Percentiles rank a stretch among this genome's conserved stretches.
phyloP scores from a whole-genome alignment of 2,888 invertebrate species.

The Stenchaetothrips biformis region DNA sequence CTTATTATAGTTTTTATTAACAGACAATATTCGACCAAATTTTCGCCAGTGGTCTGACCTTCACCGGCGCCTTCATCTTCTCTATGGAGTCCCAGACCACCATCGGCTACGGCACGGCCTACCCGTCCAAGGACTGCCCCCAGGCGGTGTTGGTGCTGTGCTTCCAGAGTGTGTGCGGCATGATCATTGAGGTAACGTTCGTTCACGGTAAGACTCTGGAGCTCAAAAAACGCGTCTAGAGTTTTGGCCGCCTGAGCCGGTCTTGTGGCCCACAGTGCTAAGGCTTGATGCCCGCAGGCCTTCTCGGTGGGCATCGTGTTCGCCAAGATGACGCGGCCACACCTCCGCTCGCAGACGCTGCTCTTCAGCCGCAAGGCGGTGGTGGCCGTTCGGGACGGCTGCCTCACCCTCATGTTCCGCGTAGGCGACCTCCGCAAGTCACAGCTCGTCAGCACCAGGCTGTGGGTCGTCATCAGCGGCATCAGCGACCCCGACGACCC shows the following conservation, averaged over 20 bases:
- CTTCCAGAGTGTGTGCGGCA: slow-evolving; percentile 18
- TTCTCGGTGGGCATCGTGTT: slow-evolving; percentile 13
- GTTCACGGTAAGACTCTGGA: no score
- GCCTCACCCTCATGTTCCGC: slow-evolving; percentile 71
- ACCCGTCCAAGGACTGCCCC: background rate
- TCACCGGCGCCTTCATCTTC: slow-evolving; percentile 10
- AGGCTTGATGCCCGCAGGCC: background rate
- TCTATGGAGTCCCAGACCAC: slow-evolving; percentile 20
- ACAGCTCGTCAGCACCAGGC: background rate
- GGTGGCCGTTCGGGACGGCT: slow-evolving; percentile 72
- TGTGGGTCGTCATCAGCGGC: background rate
- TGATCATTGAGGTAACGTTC: slow-evolving; percentile 14
- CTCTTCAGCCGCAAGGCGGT: slow-evolving; percentile 50
- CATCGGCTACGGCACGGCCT: slow-evolving; percentile 20
- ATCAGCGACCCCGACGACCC: background rate
- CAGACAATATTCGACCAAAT: no score
- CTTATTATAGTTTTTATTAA: no score
- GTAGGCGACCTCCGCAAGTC: slow-evolving; percentile 65
- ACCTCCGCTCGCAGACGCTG: background rate
- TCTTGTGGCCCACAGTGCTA: no score
- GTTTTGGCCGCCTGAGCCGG: no score
- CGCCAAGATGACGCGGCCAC: slow-evolving; percentile 13
- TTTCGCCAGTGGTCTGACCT: background rate
- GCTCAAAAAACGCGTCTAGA: no score
- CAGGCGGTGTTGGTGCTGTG: slow-evolving; percentile 2